Percentiles rank a stretch among this genome's conserved stretches.
Evolutionary conservation across 2,888 invertebrate species (phyloP).

Genomic region (Lasioglossum oenotherae): DNA sequence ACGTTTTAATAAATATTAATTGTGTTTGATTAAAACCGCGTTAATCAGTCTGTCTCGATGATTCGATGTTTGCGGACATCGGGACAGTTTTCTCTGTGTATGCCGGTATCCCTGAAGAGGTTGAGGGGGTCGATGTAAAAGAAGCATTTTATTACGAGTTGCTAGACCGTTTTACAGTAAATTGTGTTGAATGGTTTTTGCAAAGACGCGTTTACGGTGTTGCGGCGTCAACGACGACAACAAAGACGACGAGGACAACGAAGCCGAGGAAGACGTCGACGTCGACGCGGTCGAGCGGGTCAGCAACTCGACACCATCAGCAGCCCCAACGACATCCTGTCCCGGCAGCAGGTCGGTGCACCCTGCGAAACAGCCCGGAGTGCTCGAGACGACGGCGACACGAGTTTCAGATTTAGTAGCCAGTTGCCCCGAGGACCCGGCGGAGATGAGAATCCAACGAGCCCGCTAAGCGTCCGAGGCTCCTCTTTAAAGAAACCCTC

Average conservation of each 20-base stretch:
- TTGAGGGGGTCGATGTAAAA: not conserved
- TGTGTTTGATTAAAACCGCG: not conserved
- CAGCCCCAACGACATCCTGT: constrained; percentile 41
- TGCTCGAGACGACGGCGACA: constrained; percentile 56
- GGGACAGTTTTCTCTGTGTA: too few relatives aligned
- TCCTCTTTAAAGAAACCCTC: constrained; percentile 71
- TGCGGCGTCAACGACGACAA: constrained; percentile 55
- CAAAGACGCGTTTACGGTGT: constrained; percentile 59
- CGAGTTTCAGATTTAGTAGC: constrained; percentile 68
- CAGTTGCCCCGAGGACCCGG: constrained; percentile 63
- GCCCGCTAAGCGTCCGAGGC: constrained; percentile 66
- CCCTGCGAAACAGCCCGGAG: constrained; percentile 58
- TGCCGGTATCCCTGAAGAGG: not conserved
- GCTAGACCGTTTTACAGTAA: not conserved
- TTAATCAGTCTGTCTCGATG: not conserved
- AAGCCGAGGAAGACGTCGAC: not conserved
- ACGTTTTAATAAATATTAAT: not conserved
- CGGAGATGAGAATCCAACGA: constrained; percentile 65
- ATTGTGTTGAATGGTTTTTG: constrained; percentile 16
- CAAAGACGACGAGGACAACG: not conserved
- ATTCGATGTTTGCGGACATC: not conserved
- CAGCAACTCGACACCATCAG: constrained; percentile 24
- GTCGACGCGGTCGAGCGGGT: constrained; percentile 37
- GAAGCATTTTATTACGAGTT: not conserved
- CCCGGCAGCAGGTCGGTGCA: constrained; percentile 40